Percentiles rank a stretch among this genome's conserved stretches.
Evolutionary conservation across 1,140 invertebrate genomes (phyloP).

Genomic region (Microplitis demolitor): DNA sequence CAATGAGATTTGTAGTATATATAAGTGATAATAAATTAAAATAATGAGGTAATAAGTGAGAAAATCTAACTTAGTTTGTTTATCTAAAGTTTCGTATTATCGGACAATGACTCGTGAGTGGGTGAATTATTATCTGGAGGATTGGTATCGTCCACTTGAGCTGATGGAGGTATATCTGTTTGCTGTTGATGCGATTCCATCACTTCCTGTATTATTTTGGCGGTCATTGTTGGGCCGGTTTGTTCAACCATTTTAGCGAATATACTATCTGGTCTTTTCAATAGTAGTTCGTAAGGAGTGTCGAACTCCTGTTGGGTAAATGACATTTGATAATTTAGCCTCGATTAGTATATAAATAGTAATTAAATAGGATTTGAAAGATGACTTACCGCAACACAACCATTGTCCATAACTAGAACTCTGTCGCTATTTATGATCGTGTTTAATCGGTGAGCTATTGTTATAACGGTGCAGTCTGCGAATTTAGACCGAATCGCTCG

Average conservation of each 20-base stretch:
- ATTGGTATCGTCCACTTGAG: background rate
- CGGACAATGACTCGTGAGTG: no score
- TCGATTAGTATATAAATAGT: background rate
- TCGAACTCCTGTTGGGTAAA: constrained; percentile 67
- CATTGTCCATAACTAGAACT: constrained; percentile 65
- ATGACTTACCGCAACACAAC: constrained; percentile 45
- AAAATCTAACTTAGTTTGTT: no score
- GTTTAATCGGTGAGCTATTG: constrained; percentile 72
- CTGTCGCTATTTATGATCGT: constrained; percentile 71
- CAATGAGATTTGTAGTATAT: no score
- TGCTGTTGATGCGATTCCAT: background rate
- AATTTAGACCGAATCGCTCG: constrained; percentile 66
- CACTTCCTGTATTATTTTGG: constrained; percentile 36
- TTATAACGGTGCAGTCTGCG: constrained; percentile 67
- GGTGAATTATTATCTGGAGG: no score
- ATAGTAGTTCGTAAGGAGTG: constrained; percentile 69
- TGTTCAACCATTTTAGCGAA: constrained; percentile 64
- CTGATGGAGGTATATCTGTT: background rate
- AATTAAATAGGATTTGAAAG: constrained; percentile 30
- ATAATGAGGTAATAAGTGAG: no score
- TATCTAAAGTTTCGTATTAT: no score
- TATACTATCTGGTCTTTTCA: constrained; percentile 57
- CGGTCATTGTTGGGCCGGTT: constrained; percentile 58
- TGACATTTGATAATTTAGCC: constrained; percentile 35
- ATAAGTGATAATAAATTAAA: no score